Evolutionary conservation across 2,888 invertebrate species (phyloP), one percentile per base, ranked within the genome.

Genomic region (Acronicta alni): DNA sequence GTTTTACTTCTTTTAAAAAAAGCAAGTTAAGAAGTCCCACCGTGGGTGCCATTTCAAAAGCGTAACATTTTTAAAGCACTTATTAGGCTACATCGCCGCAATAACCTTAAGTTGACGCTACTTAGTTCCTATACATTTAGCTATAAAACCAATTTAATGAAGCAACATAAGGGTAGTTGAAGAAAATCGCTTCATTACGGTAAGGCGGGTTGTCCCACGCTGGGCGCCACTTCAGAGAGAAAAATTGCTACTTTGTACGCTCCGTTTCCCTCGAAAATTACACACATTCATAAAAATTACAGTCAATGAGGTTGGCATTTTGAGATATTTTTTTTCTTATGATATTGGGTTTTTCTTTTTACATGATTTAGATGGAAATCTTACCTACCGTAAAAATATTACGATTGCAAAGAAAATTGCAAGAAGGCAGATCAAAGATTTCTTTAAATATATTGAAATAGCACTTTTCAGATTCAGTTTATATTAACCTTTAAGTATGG

Each of bases 41-140:
- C 39, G 15, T 57, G 68, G 62, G 62, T 51, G 70, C 57, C 70
- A 70, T 30, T 43, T 17, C 12, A 4, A 26, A 58, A 41, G 18
- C 14, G 30, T 20, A 16, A 41, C n/a, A 37, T 10, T 30, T 30
- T 30, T 30, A 12, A 1, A 12, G 12, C 3, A 42, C 20, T 6
- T 42, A 14, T 20, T n/a, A 20, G 2, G n/a, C 14, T 42, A 15
- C 35, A 37, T 26, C 12, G 1, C 10, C 14, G 16, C 14, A 41
- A 37, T 3, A 30, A 12, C 30, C 30, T 44, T 20, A 47, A 46
- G 16, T 30, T 47, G 23, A 51, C 9, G 6, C 26, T 39, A 35
- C 20, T 1, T 0, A n/a, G 1, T 15, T 15, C 2, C 12, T 12
- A 10, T 45, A 45, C 20, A 14, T 15, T 20, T 38, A 3, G 17